Evolutionary conservation across 2,797 vertebrate species (phyloP), one percentile per base, ranked within the genome.

Genomic region (Steatocranus sp.): DNA sequence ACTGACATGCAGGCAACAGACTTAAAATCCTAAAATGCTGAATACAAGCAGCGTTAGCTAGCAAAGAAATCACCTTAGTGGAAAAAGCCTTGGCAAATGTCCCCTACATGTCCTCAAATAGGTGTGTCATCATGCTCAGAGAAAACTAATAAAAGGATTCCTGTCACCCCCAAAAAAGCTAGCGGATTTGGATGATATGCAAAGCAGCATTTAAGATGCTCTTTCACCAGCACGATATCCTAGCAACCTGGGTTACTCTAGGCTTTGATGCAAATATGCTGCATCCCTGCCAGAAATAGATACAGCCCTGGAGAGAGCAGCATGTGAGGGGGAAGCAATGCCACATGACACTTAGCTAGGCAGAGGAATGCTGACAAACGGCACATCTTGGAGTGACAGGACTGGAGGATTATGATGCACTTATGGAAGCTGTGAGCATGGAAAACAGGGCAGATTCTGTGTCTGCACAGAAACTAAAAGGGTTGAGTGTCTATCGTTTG

Each of bases 221-320:
- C 53, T 79, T 81, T 63, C 79, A 82, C 83, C 61, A 66, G 49
- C 86, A 90, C 56, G 70, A 93, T 93, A 94, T 94, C 90, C 92
- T 94, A 92, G 93, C 91, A 96, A 96, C 94, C 93, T 91, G 82
- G 83, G 81, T 92, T 87, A 88, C 87, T 83, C 75, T 53, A 86
- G 79, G 89, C 88, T 94, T 93, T 92, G 89, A 95, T 89, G 89
- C 15, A n/a, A 92, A 79, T 18, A 78, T 80, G 70, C 86, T 81
- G 92, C 89, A 88, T 93, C 93, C 50, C 83, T 41, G 86, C 91
- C 91, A 95, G 89, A 93, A 94, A 96, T 94, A 93, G 94, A 91
- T 92, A 87, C 86, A 87, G 87, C 88, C 86, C 56, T 89, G 87
- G 88, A 93, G 92, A 85, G 83, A 84, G 89, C 32, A 89, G 81